Percentiles rank a stretch among this genome's conserved stretches.
These are phyloP conservation scores for Opisthocomus hoazin DNA, from an alignment of 2,113 vertebrate genomes.

Conservation along the genomic window DNA sequence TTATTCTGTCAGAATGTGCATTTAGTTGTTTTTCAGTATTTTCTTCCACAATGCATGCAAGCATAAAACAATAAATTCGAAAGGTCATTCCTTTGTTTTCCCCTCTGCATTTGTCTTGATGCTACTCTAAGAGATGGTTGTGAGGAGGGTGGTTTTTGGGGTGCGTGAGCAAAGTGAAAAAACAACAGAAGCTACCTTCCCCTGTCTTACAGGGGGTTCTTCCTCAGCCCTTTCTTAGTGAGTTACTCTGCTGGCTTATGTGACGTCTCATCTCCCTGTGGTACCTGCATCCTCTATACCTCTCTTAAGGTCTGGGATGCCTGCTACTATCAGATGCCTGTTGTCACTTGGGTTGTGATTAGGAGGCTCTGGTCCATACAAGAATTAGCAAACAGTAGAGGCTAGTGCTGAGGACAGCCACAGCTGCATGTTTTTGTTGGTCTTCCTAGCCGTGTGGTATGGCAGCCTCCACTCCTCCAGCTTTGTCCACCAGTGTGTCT, in stretches of 20 bases:
- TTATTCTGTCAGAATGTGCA: neutral
- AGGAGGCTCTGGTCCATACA: neutral
- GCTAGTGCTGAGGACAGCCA: neutral
- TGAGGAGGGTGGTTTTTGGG: neutral
- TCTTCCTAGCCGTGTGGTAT: neutral
- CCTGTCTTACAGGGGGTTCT: neutral
- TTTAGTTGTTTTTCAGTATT: neutral
- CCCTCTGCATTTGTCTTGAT: neutral
- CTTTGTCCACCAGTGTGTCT: neutral
- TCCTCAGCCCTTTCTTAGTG: neutral
- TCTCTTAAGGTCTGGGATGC: neutral
- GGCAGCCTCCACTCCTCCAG: neutral
- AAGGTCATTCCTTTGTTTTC: neutral
- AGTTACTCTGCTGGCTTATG: neutral
- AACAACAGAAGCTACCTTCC: neutral
- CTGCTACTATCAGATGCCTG: neutral
- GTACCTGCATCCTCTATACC: neutral
- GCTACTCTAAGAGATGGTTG: neutral
- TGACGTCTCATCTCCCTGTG: neutral
- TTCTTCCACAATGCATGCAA: neutral
- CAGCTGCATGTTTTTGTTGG: neutral
- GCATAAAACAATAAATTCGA: neutral
- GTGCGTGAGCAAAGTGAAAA: neutral
- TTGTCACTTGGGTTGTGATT: neutral
- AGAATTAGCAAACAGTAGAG: neutral